Percentiles rank a stretch among this genome's conserved stretches.
phyloP scores from a whole-genome alignment of 1,140 invertebrate genomes.

The Drosophila littoralis region DNA sequence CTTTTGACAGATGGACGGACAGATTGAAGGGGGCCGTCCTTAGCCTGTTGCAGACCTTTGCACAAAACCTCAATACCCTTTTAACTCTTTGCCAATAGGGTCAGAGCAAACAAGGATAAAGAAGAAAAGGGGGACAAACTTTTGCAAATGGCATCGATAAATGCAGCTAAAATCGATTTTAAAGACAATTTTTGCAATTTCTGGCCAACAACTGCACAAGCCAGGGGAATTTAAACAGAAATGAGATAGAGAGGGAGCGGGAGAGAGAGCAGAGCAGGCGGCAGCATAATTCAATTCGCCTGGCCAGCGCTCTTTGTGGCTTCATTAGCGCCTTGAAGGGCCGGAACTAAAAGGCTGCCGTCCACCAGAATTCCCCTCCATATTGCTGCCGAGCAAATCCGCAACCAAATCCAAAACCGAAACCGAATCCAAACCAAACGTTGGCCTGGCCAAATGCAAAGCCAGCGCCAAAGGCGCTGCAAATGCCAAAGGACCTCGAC shows the following conservation, averaged over 20 bases:
- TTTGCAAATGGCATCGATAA: slow-evolving; percentile 9
- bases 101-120: no score
- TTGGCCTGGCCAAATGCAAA: background rate
- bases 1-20: no score
- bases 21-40: no score
- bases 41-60: no score
- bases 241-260: background rate
- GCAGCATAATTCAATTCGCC: slow-evolving; percentile 49
- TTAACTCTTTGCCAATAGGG: no score
- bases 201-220: slow-evolving; percentile 1
- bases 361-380: no score
- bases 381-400: no score
- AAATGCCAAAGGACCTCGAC: slow-evolving; percentile 24
- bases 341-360: no score
- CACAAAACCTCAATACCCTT: no score
- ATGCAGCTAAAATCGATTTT: slow-evolving; percentile 25
- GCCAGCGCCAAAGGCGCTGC: slow-evolving; percentile 23
- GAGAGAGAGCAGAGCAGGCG: background rate
- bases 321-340: slow-evolving; percentile 64
- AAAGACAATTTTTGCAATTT: slow-evolving; percentile 24
- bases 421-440: background rate
- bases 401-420: background rate
- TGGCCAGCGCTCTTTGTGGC: slow-evolving; percentile 60
- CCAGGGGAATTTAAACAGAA: background rate
- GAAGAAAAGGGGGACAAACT: background rate